A percentile compares a stretch with the other conserved stretches of the same genome.
Evolutionary conservation across 2,888 invertebrate genomes (phyloP).

Genomic region (Encarsia formosa): DNA sequence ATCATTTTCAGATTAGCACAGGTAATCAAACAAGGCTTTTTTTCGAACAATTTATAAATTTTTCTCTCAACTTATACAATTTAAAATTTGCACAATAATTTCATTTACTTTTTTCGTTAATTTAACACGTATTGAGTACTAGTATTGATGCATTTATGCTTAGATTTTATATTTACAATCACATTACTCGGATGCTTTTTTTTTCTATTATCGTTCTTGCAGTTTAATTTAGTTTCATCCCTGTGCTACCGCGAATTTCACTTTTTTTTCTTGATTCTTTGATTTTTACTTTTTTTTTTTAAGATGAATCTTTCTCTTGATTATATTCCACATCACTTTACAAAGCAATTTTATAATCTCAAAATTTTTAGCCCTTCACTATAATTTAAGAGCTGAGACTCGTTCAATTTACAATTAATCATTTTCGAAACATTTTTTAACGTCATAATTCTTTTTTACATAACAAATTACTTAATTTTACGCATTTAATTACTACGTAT

Average conservation of each 20-base stretch:
- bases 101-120: slow-evolving; percentile 35
- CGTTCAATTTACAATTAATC: slow-evolving; percentile 44
- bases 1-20: slow-evolving; percentile 47
- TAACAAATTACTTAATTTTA: no score
- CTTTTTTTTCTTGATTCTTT: slow-evolving; percentile 4
- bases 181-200: slow-evolving; percentile 48
- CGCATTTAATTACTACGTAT: no score
- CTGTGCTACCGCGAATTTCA: slow-evolving; percentile 34
- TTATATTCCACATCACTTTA: no score
- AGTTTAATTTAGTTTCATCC: slow-evolving; percentile 39
- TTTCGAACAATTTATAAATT: background rate
- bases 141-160: slow-evolving; percentile 48
- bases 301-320: background rate
- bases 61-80: slow-evolving; percentile 30
- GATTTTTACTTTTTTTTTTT: background rate
- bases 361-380: slow-evolving; percentile 29
- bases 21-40: slow-evolving; percentile 46
- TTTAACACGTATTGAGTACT: slow-evolving; percentile 51
- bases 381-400: slow-evolving; percentile 47
- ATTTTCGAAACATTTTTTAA: background rate
- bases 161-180: slow-evolving; percentile 51
- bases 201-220: slow-evolving; percentile 45
- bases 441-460: slow-evolving; percentile 2
- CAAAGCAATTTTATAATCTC: slow-evolving; percentile 4
- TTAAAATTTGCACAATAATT: slow-evolving; percentile 48